A percentile compares a stretch with the other conserved stretches of the same genome.
Evolutionary conservation across 1,140 invertebrate species (phyloP).

Genomic region (Trachelipus rathkii): DNA sequence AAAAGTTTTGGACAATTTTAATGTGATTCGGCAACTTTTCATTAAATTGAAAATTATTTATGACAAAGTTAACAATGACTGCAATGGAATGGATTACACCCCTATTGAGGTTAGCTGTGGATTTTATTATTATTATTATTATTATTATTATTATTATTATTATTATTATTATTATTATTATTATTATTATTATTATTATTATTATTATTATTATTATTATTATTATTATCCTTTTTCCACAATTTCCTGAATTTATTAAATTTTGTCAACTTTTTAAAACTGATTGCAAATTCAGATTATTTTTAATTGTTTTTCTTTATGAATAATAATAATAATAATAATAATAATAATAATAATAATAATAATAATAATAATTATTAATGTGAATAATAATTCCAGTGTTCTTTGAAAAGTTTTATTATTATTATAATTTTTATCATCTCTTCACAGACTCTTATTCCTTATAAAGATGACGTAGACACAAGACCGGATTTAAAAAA

Average conservation of each 20-base stretch:
- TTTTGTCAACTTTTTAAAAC: no score
- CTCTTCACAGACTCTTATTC: constrained; percentile 23
- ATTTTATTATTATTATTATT: neutral
- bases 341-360: no score
- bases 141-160: neutral
- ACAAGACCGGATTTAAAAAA: constrained; percentile 28
- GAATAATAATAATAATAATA: no score
- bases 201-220: neutral
- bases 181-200: neutral
- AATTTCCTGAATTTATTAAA: no score
- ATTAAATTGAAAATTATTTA: constrained; percentile 26
- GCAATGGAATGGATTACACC: constrained; percentile 31
- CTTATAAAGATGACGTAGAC: constrained; percentile 31
- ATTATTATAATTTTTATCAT: no score
- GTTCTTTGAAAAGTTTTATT: no score
- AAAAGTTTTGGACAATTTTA: constrained; percentile 22
- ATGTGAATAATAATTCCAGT: no score
- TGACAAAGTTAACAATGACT: constrained; percentile 28
- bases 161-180: constrained; percentile 4
- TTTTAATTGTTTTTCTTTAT: no score
- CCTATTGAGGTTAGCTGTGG: constrained; percentile 28
- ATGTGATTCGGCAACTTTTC: constrained; percentile 25
- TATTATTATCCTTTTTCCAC: neutral
- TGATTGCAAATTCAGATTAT: no score
- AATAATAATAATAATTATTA: no score